These are phyloP conservation scores for Cheilosia pagana DNA, from an alignment of 2,888 invertebrate genomes.

Conservation along the genomic window DNA sequence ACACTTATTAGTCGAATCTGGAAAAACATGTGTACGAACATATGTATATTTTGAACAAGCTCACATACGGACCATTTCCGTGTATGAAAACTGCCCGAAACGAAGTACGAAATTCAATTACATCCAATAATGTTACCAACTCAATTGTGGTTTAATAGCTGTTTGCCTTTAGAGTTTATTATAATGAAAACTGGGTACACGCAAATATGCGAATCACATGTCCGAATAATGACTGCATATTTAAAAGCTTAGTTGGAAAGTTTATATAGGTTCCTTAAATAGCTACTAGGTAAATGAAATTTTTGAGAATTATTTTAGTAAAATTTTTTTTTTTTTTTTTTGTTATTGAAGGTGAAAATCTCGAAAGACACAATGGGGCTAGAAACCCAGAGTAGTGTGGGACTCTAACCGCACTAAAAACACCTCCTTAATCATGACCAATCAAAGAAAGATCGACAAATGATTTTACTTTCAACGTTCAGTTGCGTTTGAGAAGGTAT, in stretches of 20 bases:
- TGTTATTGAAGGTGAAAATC: no score
- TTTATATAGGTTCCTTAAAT: no score
- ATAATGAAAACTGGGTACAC: not conserved
- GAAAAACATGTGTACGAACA: not conserved
- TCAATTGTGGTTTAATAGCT: slow-evolving; percentile 15
- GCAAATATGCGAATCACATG: not conserved
- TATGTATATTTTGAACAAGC: not conserved
- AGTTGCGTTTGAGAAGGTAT: no score
- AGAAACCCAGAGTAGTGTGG: no score
- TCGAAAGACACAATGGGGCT: no score
- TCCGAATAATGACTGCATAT: not conserved
- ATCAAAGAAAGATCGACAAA: no score
- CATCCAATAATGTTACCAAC: not conserved
- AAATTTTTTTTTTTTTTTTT: no score
- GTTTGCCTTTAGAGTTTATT: slow-evolving; percentile 1
- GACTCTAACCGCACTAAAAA: no score
- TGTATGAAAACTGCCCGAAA: slow-evolving; percentile 2
- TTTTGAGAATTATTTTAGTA: no score
- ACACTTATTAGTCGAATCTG: slow-evolving; percentile 32
- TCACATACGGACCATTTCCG: not conserved
- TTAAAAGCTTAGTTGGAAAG: not conserved
- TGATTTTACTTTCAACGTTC: no score
- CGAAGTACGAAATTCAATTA: slow-evolving; percentile 5
- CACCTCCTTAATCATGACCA: no score
- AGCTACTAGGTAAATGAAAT: no score